A percentile compares a stretch with the other conserved stretches of the same genome.
These are phyloP conservation scores for Steinernema khuongi DNA, from an alignment of 1,140 invertebrate species.

Conservation along the genomic window DNA sequence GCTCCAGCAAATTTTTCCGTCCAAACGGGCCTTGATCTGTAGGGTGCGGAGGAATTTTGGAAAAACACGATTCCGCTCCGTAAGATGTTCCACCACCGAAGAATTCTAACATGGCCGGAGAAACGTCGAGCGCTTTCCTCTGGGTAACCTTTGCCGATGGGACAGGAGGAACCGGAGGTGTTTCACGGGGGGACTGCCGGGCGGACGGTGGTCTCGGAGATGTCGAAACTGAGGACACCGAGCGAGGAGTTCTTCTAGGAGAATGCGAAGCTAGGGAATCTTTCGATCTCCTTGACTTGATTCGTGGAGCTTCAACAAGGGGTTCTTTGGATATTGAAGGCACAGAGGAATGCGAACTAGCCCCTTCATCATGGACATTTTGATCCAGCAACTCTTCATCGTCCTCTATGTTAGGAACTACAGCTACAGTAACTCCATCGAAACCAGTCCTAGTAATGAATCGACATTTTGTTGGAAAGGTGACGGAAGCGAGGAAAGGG, in stretches of 20 bases:
- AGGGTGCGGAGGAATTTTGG: slow-evolving; percentile 22
- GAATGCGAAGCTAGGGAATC: background rate
- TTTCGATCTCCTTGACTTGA: background rate
- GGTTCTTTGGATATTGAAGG: background rate
- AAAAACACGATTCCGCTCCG: slow-evolving; percentile 21
- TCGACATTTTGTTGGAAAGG: slow-evolving; percentile 8
- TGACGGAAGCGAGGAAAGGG: background rate
- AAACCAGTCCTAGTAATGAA: background rate
- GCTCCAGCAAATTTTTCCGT: slow-evolving; percentile 26
- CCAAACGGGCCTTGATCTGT: slow-evolving; percentile 22
- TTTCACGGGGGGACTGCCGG: background rate
- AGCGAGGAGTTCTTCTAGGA: background rate
- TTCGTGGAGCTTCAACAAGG: background rate
- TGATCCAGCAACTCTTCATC: background rate
- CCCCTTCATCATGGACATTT: background rate
- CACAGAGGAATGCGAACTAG: background rate
- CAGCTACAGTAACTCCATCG: background rate
- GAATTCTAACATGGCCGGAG: slow-evolving; percentile 46
- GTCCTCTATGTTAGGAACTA: background rate
- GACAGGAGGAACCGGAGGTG: background rate
- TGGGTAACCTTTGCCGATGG: background rate
- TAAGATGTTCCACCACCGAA: slow-evolving; percentile 42
- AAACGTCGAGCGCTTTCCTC: slow-evolving; percentile 36
- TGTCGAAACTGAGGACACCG: background rate
- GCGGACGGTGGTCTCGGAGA: background rate